Percentiles rank a stretch among this genome's conserved stretches.
Conservation (phyloP, 2,113 vertebrate genomes). For the Aegotheles bennettii region DNA sequence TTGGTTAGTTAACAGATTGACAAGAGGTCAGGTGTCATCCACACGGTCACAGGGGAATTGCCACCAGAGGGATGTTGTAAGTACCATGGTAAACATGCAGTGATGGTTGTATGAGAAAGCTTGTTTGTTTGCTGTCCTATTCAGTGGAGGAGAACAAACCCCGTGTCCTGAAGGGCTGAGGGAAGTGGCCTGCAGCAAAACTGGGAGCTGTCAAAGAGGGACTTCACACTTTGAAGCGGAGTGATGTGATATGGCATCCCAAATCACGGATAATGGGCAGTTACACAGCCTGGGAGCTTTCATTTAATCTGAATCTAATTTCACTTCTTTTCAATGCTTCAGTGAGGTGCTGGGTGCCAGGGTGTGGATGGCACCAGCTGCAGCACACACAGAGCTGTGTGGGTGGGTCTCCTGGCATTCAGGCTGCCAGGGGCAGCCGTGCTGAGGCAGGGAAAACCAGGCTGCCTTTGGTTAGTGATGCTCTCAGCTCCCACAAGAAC, state of each 20-base stretch:
- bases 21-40: not conserved
- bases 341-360: not conserved
- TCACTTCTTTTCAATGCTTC: not conserved
- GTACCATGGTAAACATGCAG: not conserved
- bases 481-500: not conserved
- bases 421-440: not conserved
- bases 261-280: not conserved
- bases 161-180: not conserved
- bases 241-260: not conserved
- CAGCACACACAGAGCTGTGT: not conserved
- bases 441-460: not conserved
- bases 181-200: not conserved
- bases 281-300: not conserved
- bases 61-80: not conserved
- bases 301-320: not conserved
- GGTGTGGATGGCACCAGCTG: not conserved
- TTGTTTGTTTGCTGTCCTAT: not conserved
- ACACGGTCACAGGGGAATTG: not conserved
- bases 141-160: not conserved
- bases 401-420: not conserved
- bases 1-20: not conserved
- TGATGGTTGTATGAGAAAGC: not conserved
- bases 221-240: not conserved
- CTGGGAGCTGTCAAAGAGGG: not conserved
- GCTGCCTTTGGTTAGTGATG: accelerated